Conservation (phyloP, 2,888 invertebrate species). For the Poecilus cupreus region DNA sequence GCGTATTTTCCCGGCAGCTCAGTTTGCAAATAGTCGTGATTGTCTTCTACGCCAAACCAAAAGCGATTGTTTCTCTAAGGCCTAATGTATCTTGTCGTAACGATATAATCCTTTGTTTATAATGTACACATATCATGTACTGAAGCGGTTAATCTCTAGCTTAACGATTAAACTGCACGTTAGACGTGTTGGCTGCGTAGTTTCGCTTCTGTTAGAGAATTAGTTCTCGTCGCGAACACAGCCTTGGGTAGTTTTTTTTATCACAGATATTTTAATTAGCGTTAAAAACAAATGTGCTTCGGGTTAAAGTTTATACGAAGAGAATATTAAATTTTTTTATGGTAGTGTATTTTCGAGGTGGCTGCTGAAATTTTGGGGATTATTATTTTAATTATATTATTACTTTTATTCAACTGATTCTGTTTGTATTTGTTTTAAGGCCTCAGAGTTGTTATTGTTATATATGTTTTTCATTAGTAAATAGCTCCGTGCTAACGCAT, state of each 20-base stretch:
- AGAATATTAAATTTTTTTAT: background rate
- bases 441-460: too few species aligned
- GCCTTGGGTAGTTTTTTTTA: too few species aligned
- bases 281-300: background rate
- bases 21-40: background rate
- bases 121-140: conserved; percentile 51
- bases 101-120: conserved; percentile 54
- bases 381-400: too few species aligned
- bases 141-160: conserved; percentile 49
- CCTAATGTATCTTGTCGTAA: conserved; percentile 27
- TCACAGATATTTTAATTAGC: background rate
- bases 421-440: too few species aligned
- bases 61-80: conserved; percentile 7
- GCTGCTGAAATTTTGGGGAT: too few species aligned
- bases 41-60: background rate
- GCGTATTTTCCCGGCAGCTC: too few species aligned
- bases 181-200: conserved; percentile 10
- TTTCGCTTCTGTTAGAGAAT: background rate
- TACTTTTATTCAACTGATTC: too few species aligned
- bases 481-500: too few species aligned
- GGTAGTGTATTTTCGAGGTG: too few species aligned
- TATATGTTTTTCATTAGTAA: too few species aligned
- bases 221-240: background rate
- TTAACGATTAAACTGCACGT: conserved; percentile 42
- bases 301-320: background rate